A percentile compares a stretch with the other conserved stretches of the same genome.
Evolutionary conservation across 2,113 vertebrate genomes (phyloP).

Genomic region (Carassius carassius): DNA sequence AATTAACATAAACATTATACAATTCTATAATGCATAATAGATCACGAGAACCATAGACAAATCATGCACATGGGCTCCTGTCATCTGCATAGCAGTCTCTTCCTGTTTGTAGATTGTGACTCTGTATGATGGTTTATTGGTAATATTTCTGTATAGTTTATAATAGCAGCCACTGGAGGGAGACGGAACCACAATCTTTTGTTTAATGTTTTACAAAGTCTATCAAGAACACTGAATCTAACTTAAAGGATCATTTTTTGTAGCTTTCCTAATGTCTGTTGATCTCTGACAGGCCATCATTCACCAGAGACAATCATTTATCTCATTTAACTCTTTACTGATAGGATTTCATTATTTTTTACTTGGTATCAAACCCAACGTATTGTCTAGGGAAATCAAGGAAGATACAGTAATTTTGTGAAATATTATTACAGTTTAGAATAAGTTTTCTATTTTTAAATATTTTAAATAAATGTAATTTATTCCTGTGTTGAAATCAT

Average conservation of each 20-base stretch:
- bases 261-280: background rate
- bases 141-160: constrained; percentile 1
- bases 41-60: background rate
- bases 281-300: background rate
- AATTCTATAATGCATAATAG: background rate
- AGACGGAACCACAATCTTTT: constrained; percentile 43
- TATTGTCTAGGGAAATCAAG: background rate
- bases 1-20: background rate
- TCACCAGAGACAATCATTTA: no score
- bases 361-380: background rate
- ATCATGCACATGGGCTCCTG: background rate
- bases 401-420: no score
- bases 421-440: no score
- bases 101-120: background rate
- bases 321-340: background rate
- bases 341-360: background rate
- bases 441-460: no score
- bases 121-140: background rate
- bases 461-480: no score
- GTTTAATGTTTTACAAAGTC: background rate
- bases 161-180: constrained; percentile 51
- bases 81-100: background rate
- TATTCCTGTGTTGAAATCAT: no score
- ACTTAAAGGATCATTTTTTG: background rate
- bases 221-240: background rate